These are phyloP conservation scores for Girardinus metallicus DNA, from an alignment of 2,797 vertebrate species.

Conservation along the genomic window DNA sequence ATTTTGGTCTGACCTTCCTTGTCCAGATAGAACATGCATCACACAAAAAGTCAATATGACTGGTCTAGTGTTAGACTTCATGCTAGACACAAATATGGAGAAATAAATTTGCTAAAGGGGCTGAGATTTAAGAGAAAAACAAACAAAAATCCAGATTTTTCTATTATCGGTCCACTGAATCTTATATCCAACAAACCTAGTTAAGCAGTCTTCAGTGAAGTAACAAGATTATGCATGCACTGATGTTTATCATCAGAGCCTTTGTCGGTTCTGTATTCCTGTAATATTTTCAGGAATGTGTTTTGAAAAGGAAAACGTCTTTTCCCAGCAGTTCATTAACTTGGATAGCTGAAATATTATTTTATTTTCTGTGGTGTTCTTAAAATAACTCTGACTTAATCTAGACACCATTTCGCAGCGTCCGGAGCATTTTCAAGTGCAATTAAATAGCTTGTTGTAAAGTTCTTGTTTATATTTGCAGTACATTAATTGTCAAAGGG, in stretches of 20 bases:
- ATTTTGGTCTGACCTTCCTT: slow-evolving; percentile 53
- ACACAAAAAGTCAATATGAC: slow-evolving; percentile 49
- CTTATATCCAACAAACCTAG: slow-evolving; percentile 48
- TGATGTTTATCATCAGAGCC: slow-evolving; percentile 46
- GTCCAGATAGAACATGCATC: slow-evolving; percentile 49
- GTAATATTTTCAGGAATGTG: slow-evolving; percentile 42
- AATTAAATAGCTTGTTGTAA: slow-evolving; percentile 43
- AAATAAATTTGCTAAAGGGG: slow-evolving; percentile 32
- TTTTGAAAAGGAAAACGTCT: slow-evolving; percentile 46
- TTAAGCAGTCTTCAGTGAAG: slow-evolving; percentile 66
- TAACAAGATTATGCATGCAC: slow-evolving; percentile 40
- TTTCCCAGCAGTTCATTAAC: slow-evolving; percentile 52
- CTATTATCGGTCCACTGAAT: slow-evolving; percentile 48
- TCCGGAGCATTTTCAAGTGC: slow-evolving; percentile 55
- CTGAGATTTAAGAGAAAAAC: slow-evolving; percentile 48
- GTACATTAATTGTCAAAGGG: slow-evolving; percentile 36
- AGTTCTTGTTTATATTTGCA: slow-evolving; percentile 43
- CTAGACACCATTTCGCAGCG: slow-evolving; percentile 12
- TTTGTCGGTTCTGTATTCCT: slow-evolving; percentile 39
- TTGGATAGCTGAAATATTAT: slow-evolving; percentile 21
- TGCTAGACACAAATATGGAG: slow-evolving; percentile 18
- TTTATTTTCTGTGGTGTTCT: slow-evolving; percentile 30
- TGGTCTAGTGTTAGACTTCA: slow-evolving; percentile 22
- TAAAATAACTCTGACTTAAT: slow-evolving; percentile 36
- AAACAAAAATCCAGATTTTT: slow-evolving; percentile 46